Evolutionary conservation across 1,140 invertebrate species (phyloP).

Genomic region (Drosophila bocki): DNA sequence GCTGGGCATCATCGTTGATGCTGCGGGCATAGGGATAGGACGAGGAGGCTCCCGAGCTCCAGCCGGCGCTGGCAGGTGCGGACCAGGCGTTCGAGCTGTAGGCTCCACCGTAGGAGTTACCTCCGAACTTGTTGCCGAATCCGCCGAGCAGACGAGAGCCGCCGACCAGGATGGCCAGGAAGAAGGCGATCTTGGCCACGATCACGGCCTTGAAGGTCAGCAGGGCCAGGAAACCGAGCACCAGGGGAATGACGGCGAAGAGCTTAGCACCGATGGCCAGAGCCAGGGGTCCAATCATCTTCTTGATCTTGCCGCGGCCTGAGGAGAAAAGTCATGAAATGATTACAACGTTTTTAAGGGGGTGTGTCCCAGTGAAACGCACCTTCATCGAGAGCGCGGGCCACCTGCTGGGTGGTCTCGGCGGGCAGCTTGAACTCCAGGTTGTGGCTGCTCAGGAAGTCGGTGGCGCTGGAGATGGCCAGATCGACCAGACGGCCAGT

Average conservation of each 20-base stretch:
- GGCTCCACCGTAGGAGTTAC: constrained; percentile 62
- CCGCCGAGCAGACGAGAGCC: constrained; percentile 89
- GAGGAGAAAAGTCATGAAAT: neutral
- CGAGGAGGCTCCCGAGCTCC: constrained; percentile 84
- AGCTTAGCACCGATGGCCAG: constrained; percentile 89
- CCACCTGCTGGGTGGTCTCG: constrained; percentile 86
- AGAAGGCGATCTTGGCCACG: constrained; percentile 90
- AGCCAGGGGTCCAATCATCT: constrained; percentile 88
- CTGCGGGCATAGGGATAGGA: constrained; percentile 87
- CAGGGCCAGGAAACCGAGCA: constrained; percentile 89
- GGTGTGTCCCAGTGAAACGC: neutral
- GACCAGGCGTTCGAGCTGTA: constrained; percentile 78
- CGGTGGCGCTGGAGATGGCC: constrained; percentile 86
- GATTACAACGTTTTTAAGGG: neutral
- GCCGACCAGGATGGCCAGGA: constrained; percentile 88
- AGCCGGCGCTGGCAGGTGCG: constrained; percentile 79
- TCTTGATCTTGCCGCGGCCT: constrained; percentile 91
- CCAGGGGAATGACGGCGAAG: constrained; percentile 88
- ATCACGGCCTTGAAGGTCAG: constrained; percentile 91
- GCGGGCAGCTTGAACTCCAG: constrained; percentile 87
- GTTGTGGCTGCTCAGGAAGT: constrained; percentile 87
- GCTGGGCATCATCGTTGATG: constrained; percentile 85
- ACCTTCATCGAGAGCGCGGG: constrained; percentile 88
- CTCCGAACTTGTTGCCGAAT: constrained; percentile 82
- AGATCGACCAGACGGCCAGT: constrained; percentile 86